phyloP scores from a whole-genome alignment of 2,797 vertebrate genomes.

The Champsocephalus esox region DNA sequence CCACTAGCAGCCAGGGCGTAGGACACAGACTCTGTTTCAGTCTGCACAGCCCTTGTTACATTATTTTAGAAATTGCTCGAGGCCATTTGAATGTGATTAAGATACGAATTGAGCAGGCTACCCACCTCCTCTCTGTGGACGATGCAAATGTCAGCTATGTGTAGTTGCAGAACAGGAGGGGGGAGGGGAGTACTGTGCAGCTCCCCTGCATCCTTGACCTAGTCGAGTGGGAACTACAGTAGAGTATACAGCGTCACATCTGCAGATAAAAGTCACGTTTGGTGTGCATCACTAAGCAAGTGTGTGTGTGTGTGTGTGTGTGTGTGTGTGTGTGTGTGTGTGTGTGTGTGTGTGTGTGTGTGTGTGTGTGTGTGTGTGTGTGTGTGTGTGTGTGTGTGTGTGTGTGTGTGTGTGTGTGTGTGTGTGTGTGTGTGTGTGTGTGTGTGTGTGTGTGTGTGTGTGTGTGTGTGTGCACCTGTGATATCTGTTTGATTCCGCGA shows the following conservation, averaged over 20 bases:
- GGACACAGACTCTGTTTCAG: constrained; percentile 57
- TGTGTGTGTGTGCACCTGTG: constrained; percentile 23
- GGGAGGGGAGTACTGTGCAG: constrained; percentile 17
- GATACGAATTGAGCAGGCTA: constrained; percentile 52
- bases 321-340: background rate
- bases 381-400: constrained; percentile 3
- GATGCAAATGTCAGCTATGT: constrained; percentile 53
- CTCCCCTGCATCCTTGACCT: constrained; percentile 35
- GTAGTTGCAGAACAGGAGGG: constrained; percentile 24
- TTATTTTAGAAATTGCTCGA: constrained; percentile 67
- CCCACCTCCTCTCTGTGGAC: constrained; percentile 50
- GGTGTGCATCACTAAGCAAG: constrained; percentile 15
- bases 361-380: background rate
- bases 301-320: constrained; percentile 15
- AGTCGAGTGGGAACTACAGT: constrained; percentile 10
- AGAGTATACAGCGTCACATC: constrained; percentile 3
- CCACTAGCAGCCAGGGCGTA: constrained; percentile 47
- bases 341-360: constrained; percentile 1
- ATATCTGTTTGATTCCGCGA: too few species aligned
- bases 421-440: constrained; percentile 30
- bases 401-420: constrained; percentile 1
- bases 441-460: constrained; percentile 41
- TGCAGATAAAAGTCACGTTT: background rate
- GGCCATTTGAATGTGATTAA: constrained; percentile 70
- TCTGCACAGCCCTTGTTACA: constrained; percentile 55